Evolutionary conservation across 2,888 invertebrate species (phyloP).

Genomic region (Trachelus iudaicus): DNA sequence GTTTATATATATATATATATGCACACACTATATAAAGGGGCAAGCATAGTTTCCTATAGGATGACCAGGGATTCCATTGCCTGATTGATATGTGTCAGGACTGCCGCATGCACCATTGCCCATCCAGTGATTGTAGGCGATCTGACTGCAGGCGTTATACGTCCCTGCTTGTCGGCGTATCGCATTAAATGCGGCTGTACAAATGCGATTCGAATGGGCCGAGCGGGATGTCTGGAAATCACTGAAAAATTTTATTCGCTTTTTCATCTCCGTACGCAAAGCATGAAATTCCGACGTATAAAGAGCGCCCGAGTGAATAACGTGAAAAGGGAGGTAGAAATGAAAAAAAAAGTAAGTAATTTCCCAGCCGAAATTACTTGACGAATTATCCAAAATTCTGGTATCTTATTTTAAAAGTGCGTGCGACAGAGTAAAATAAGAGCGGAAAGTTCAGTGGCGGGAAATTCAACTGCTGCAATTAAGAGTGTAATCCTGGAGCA

Average conservation of each 20-base stretch:
- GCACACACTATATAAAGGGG: not conserved
- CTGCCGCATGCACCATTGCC: conserved; percentile 45
- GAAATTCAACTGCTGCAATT: not conserved
- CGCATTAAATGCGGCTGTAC: not conserved
- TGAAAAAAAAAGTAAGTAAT: not conserved
- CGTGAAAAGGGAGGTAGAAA: not conserved
- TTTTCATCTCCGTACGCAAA: not conserved
- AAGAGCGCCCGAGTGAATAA: not conserved
- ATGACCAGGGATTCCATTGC: conserved; percentile 42
- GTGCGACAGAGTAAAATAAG: not conserved
- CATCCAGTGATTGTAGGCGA: conserved; percentile 23
- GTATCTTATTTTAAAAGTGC: not conserved
- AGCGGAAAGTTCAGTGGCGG: not conserved
- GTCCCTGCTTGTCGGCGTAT: not conserved
- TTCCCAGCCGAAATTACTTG: not conserved
- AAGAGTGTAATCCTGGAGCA: not conserved
- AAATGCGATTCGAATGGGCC: not conserved
- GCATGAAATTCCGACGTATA: not conserved
- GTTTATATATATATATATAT: not conserved
- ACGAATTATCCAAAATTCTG: not conserved
- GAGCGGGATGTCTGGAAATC: not conserved
- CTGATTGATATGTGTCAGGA: conserved; percentile 55
- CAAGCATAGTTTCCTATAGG: not conserved
- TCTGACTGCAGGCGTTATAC: conserved; percentile 15
- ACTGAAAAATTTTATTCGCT: not conserved